Percentiles rank a stretch among this genome's conserved stretches.
phyloP scores from a whole-genome alignment of 2,113 vertebrate genomes.

The human region GRCh38 chr7:55176001-55176500 shows the following conservation, averaged over 20 bases:
- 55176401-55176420: no score
- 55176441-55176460: no score
- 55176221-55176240: not conserved
- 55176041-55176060: not conserved
- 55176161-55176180: not conserved
- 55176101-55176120: not conserved
- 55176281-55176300: not conserved
- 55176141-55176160: not conserved
- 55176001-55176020: not conserved
- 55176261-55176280: not conserved
- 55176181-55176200: not conserved
- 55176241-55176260: fast-evolving
- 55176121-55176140: not conserved
- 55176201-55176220: not conserved
- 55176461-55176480: no score
- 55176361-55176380: no score
- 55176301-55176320: not conserved
- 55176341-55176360: not conserved
- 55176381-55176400: not conserved
- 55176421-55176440: not conserved
- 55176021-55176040: not conserved
- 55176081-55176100: not conserved
- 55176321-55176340: not conserved
- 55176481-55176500: no score
- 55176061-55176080: not conserved